Evolutionary conservation across 2,888 invertebrate species (phyloP).

Genomic region (Melanchra persicariae): DNA sequence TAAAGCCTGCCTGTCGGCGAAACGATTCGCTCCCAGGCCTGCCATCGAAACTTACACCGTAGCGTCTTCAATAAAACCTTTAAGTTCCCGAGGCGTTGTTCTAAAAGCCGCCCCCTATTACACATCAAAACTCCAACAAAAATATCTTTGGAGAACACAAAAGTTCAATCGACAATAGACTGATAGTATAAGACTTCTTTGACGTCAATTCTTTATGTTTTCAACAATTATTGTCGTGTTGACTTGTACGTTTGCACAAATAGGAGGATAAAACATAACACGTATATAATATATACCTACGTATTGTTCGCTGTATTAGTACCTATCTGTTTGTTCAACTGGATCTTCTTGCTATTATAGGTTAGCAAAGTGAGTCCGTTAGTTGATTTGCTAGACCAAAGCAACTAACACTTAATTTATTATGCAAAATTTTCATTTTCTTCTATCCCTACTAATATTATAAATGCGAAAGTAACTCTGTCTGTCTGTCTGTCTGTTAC

Average conservation of each 20-base stretch:
- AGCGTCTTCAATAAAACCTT: constrained; percentile 70
- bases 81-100: constrained; percentile 70
- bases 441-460: no score
- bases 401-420: background rate
- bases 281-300: no score
- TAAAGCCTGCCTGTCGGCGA: constrained; percentile 59
- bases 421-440: no score
- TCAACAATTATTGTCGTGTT: constrained; percentile 56
- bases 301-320: background rate
- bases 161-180: constrained; percentile 70
- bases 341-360: background rate
- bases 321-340: background rate
- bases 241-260: constrained; percentile 35
- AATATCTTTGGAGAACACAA: constrained; percentile 67
- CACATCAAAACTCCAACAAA: constrained; percentile 70
- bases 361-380: no score
- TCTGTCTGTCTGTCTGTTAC: no score
- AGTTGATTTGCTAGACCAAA: background rate
- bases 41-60: constrained; percentile 62
- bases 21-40: constrained; percentile 58
- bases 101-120: constrained; percentile 72
- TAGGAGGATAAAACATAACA: background rate
- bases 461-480: no score
- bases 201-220: constrained; percentile 64
- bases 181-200: constrained; percentile 64